Evolutionary conservation across 2,113 vertebrate species (phyloP).

Genomic region (Phylloscopus whistleri): DNA sequence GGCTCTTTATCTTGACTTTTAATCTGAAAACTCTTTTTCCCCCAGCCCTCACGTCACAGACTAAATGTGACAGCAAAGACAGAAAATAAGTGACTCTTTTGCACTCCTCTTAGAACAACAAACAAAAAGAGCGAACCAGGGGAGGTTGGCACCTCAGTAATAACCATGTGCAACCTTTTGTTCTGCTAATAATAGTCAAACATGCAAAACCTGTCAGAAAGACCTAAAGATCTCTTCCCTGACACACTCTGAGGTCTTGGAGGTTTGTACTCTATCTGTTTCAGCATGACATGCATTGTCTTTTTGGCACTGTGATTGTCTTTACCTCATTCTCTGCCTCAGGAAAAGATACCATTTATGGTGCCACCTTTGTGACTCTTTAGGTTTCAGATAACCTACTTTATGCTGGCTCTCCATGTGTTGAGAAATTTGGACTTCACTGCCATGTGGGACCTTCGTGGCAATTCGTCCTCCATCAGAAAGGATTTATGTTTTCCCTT

Average conservation of each 20-base stretch:
- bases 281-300: slow-evolving; percentile 53
- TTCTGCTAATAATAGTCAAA: slow-evolving; percentile 55
- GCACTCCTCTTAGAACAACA: not conserved
- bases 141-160: slow-evolving; percentile 7
- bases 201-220: slow-evolving; percentile 59
- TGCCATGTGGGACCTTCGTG: not conserved
- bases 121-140: not conserved
- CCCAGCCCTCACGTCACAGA: not conserved
- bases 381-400: slow-evolving; percentile 55
- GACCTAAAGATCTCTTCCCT: slow-evolving; percentile 43
- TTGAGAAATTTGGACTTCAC: slow-evolving; percentile 37
- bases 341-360: slow-evolving; percentile 51
- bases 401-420: slow-evolving; percentile 3
- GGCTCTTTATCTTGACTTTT: not conserved
- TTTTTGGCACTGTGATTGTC: slow-evolving; percentile 50
- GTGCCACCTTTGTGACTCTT: slow-evolving; percentile 49
- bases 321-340: slow-evolving; percentile 44
- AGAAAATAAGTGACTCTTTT: not conserved
- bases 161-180: slow-evolving; percentile 15
- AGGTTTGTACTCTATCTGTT: slow-evolving; percentile 58
- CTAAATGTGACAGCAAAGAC: not conserved
- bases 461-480: not conserved
- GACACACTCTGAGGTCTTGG: slow-evolving; percentile 30
- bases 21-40: not conserved
- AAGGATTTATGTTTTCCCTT: not conserved